Percentiles rank a stretch among this genome's conserved stretches.
phyloP scores from a whole-genome alignment of 2,888 invertebrate species.

The Calameuta idolon region DNA sequence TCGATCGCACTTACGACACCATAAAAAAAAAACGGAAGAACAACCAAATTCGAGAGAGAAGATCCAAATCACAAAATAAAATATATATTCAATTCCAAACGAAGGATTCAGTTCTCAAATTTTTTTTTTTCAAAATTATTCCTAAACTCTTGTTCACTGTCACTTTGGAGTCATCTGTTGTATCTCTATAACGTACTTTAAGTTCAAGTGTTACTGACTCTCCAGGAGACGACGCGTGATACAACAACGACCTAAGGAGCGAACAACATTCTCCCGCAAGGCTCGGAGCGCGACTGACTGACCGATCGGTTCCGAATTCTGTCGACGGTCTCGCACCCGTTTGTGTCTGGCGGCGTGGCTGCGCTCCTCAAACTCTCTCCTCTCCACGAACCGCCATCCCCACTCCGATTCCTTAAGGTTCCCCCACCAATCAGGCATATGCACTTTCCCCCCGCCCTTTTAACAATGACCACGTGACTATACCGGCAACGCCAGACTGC shows the following conservation, averaged over 20 bases:
- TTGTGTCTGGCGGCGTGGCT: slow-evolving; percentile 50
- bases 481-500: neutral
- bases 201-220: neutral
- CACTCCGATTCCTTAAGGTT: slow-evolving; percentile 27
- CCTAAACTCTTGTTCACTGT: neutral
- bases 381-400: slow-evolving; percentile 33
- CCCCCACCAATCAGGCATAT: slow-evolving; percentile 31
- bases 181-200: neutral
- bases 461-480: neutral
- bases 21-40: neutral
- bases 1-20: neutral
- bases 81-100: neutral
- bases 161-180: neutral
- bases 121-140: neutral
- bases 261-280: slow-evolving; percentile 26
- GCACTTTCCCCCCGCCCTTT: slow-evolving; percentile 30
- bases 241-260: slow-evolving; percentile 7
- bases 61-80: neutral
- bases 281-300: slow-evolving; percentile 53
- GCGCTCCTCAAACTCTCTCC: slow-evolving; percentile 30
- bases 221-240: slow-evolving; percentile 16
- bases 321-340: slow-evolving; percentile 56
- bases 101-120: neutral
- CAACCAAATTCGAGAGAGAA: neutral
- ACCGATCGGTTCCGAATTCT: slow-evolving; percentile 43